phyloP scores from a whole-genome alignment of 2,113 vertebrate genomes.

The Drymodes brunneopygia region DNA sequence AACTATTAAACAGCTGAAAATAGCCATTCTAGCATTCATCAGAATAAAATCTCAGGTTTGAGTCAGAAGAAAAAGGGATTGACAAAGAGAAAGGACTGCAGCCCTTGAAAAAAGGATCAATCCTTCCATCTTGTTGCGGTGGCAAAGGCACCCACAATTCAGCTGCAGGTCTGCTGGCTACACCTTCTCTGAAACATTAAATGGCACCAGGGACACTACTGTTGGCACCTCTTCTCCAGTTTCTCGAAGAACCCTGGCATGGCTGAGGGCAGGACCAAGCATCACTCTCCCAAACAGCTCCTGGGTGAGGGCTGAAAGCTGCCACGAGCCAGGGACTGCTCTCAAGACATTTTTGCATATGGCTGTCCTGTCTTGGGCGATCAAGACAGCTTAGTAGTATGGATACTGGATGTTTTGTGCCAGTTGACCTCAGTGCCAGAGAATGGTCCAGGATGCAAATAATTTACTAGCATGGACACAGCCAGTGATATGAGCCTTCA shows the following conservation, averaged over 20 bases:
- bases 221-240: not conserved
- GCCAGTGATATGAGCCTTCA: not conserved
- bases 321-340: not conserved
- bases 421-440: not conserved
- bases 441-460: not conserved
- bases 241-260: not conserved
- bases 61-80: not conserved
- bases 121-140: not conserved
- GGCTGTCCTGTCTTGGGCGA: not conserved
- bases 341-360: not conserved
- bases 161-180: not conserved
- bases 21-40: not conserved
- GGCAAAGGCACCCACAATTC: not conserved
- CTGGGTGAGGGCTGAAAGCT: not conserved
- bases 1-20: slow-evolving; percentile 26
- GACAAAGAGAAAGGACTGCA: not conserved
- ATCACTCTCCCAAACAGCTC: not conserved
- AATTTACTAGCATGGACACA: not conserved
- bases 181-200: not conserved
- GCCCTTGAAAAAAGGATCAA: not conserved
- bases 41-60: not conserved
- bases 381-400: not conserved
- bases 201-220: not conserved
- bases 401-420: not conserved
- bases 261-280: not conserved